A percentile compares a stretch with the other conserved stretches of the same genome.
These are phyloP conservation scores for Candoia aspera DNA, from an alignment of 2,113 vertebrate genomes.

Conservation along the genomic window DNA sequence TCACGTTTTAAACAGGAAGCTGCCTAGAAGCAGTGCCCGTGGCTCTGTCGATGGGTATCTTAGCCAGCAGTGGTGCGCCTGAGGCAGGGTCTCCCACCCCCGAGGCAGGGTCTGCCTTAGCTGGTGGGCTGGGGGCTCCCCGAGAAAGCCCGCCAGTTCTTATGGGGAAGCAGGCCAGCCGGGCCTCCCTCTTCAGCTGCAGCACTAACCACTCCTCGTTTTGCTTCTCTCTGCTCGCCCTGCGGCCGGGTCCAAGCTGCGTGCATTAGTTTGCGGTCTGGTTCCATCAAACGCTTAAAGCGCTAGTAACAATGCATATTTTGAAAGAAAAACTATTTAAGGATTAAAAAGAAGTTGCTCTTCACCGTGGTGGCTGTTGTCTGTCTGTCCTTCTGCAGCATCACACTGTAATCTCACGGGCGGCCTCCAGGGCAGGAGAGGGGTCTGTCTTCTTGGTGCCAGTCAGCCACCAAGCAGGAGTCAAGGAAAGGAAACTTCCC, in stretches of 20 bases:
- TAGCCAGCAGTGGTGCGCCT: background rate
- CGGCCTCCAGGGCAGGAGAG: background rate
- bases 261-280: background rate
- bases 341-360: constrained; percentile 7
- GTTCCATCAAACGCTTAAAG: background rate
- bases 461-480: background rate
- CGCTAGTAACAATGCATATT: constrained; percentile 29
- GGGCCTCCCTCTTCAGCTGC: background rate
- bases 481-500: too few species aligned
- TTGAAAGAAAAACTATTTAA: constrained; percentile 35
- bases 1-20: background rate
- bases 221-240: background rate
- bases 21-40: background rate
- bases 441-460: background rate
- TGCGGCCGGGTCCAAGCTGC: background rate
- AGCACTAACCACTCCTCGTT: background rate
- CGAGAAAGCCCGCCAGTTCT: background rate
- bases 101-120: background rate
- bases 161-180: rapidly evolving
- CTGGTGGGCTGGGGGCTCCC: background rate
- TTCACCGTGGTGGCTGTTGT: background rate
- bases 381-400: background rate
- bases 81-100: background rate
- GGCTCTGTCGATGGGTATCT: background rate
- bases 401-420: background rate